phyloP scores from a whole-genome alignment of 2,797 vertebrate species.

The Channallabes apus region DNA sequence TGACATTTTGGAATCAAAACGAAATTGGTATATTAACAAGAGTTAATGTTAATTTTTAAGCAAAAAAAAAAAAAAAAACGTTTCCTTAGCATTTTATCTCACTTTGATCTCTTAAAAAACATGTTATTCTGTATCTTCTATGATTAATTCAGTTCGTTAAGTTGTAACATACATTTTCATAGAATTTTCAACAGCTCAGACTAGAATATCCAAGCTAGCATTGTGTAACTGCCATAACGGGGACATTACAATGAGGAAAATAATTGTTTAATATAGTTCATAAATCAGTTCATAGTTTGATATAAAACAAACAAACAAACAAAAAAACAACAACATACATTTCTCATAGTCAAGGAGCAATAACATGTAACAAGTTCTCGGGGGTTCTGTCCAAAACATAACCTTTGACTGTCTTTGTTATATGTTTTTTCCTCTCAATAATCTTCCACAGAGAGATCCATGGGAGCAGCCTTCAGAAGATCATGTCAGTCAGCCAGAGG shows the following conservation, averaged over 20 bases:
- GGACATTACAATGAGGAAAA: background rate
- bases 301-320: background rate
- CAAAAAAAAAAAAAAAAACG: background rate
- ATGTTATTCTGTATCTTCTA: background rate
- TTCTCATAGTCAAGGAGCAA: background rate
- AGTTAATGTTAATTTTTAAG: background rate
- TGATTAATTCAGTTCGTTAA: background rate
- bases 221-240: background rate
- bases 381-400: background rate
- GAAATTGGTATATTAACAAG: background rate
- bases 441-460: constrained; percentile 74
- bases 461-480: constrained; percentile 78
- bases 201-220: background rate
- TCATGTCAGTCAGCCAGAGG: constrained; percentile 69
- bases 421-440: constrained; percentile 5
- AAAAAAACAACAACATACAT: background rate
- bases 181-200: background rate
- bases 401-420: constrained; percentile 2
- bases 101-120: background rate
- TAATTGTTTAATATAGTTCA: background rate
- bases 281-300: background rate
- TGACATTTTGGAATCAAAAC: background rate
- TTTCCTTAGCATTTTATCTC: background rate
- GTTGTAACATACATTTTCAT: background rate
- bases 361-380: background rate